Evolutionary conservation across 1,140 invertebrate species (phyloP).

Genomic region (Proctacanthus coquilletti): DNA sequence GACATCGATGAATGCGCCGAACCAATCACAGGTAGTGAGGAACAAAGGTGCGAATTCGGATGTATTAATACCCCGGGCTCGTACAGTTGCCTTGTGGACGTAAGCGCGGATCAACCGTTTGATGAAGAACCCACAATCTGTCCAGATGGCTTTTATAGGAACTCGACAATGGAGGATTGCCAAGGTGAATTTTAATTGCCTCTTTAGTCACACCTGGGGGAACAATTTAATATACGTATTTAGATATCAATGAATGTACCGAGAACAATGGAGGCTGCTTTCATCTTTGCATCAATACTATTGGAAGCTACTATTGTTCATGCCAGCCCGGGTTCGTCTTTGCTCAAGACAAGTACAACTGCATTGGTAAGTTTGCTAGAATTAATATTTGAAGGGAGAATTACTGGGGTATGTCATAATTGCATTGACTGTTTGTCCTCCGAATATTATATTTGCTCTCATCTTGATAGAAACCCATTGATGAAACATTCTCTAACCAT

Average conservation of each 20-base stretch:
- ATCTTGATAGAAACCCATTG: too few relatives aligned
- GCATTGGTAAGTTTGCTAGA: constrained; percentile 30
- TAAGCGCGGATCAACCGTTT: constrained; percentile 21
- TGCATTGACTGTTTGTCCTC: too few relatives aligned
- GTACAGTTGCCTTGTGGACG: constrained; percentile 27
- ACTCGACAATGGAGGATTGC: constrained; percentile 4
- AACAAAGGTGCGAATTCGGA: constrained; percentile 31
- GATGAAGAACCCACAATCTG: constrained; percentile 9
- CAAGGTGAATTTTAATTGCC: constrained; percentile 2
- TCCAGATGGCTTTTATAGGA: constrained; percentile 3
- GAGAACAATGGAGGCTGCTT: constrained; percentile 31
- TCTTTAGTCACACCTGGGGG: not conserved
- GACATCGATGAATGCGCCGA: constrained; percentile 46
- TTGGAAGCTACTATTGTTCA: constrained; percentile 37
- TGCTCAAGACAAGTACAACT: constrained; percentile 25
- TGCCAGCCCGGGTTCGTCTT: constrained; percentile 27
- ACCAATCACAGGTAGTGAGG: constrained; percentile 30
- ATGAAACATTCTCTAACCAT: too few relatives aligned
- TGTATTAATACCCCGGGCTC: constrained; percentile 38
- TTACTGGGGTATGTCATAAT: too few relatives aligned
- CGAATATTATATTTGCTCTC: too few relatives aligned
- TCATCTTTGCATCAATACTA: constrained; percentile 33
- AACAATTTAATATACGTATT: constrained; percentile 4
- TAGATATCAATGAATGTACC: constrained; percentile 49
- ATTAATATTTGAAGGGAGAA: too few relatives aligned